A percentile compares a stretch with the other conserved stretches of the same genome.
Evolutionary conservation across 1,140 invertebrate genomes (phyloP).

Genomic region (Leptopilina clavipes): DNA sequence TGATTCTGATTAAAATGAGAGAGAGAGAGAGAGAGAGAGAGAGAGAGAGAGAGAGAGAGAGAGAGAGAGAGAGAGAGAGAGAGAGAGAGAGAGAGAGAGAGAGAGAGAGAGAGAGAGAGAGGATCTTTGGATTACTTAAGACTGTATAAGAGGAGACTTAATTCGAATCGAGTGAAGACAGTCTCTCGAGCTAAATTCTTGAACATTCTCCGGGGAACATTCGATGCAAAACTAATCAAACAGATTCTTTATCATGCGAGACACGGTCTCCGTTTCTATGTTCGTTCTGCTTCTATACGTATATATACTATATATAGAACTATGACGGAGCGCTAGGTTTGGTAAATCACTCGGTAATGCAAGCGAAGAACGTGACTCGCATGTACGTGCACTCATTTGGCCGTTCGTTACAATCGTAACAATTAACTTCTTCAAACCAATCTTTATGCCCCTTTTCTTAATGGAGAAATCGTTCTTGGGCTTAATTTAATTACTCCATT

Average conservation of each 20-base stretch:
- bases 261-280: conserved; percentile 18
- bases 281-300: background rate
- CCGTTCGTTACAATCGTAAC: conserved; percentile 31
- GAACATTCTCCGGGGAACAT: background rate
- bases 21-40: no score
- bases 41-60: no score
- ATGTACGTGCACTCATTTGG: conserved; percentile 2
- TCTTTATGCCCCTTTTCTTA: background rate
- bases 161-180: conserved; percentile 15
- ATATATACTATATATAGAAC: conserved; percentile 1
- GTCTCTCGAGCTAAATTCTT: background rate
- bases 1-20: no score
- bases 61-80: no score
- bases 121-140: background rate
- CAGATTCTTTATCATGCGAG: conserved; percentile 32
- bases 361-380: conserved; percentile 20
- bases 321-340: conserved; percentile 27
- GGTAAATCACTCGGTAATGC: conserved; percentile 32
- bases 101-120: background rate
- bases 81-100: no score
- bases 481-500: conserved; percentile 9
- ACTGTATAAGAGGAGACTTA: background rate
- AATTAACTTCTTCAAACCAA: conserved; percentile 24
- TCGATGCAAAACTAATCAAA: conserved; percentile 33
- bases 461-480: background rate